Base-by-base conservation (phyloP, 2,888 invertebrate species). In the Cerastoderma edule region DNA sequence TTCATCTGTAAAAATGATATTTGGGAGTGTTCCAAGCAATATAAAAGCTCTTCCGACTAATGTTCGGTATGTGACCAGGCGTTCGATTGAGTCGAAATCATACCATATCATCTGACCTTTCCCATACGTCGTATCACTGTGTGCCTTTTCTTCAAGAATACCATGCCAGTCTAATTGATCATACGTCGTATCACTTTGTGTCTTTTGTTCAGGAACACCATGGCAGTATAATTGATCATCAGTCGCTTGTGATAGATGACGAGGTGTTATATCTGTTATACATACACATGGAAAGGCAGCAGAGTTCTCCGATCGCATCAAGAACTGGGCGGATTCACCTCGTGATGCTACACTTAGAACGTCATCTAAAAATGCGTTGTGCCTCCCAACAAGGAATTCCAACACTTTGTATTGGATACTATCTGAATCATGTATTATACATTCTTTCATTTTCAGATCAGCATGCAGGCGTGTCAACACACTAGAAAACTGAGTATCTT, bases 21-120 rank as follows among this genome's bases (percentile, higher is more conserved):
- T 48, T 32, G 81, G 81, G 32, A 85, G 67, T 2, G 35, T 19
- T 19, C 54, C 32, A 0, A 75, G 33, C 32, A 32, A 28, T 8
- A 85, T 68, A 53, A 73, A 68, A 8, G 56, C 32, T 48, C 80
- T 85, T 13, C 78, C 70, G 0, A 83, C 24, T 13, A 85, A n/a
- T 6, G 67, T 57, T 30, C 71, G 32, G n/a, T 67, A 74, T 8
- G 24, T n/a, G 0, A 83, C 19, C 22, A 74, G 68, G 46, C 70
- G 75, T 73, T 85, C 84, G 33, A 85, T 83, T 56, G 74, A 75
- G 2, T 73, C 46, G 8, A 84, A 78, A 50, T 85, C 84, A 60
- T 81, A 85, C 1, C 24, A 6, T 4, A 80, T 68, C 24, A 66
- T 39, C 44, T 72, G 67, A 8, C 85, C 83, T 28, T 68, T 28